Base-by-base conservation (phyloP, 2,797 vertebrate species). In the Oreochromis mossambicus region DNA sequence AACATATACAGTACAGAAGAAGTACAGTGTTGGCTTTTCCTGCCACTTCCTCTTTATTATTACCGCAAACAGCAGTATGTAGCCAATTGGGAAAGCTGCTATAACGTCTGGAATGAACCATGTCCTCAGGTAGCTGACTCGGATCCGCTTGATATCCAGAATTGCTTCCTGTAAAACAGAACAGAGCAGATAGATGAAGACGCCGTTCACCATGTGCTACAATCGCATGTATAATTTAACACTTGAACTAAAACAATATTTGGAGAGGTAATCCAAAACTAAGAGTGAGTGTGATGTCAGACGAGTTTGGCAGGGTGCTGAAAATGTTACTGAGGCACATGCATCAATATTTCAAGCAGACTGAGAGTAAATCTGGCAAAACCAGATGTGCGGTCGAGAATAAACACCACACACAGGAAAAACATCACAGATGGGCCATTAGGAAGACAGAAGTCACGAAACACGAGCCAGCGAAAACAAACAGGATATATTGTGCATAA, bases 91-190 rank as follows among this genome's bases (percentile, higher is more conserved):
- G 91, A 97, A 96, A 7, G 96, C 96, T 50, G 96, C 96, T 17
- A 96, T 96, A 77, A 97, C 83, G 50, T 97, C 97, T 5, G 96
- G 95, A 82, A 97, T 90, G 95, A 97, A 96, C 96, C 96, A 97
- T 10, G 95, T 94, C 94, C 95, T 96, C 86, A 97, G 93, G 94
- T 97, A 97, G 58, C 82, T 92, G 75, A 94, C 88, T 54, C 96
- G 92, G 84, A 97, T 97, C 89, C 87, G 91, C 88, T 96, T 96
- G 83, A 97, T 91, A 61, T 97, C 96, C 85, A 97, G 87, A 88
- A 96, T 95, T 12, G 95, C 96, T 82, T 93, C 93, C 96, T 97
- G 93, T n/a, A 76, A 87, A 83, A 83, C 61, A 89, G 46, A 46
- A 24, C 15, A 52, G 78, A 76, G 78, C 81, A 79, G 79, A 93